Evolutionary conservation across 2,113 vertebrate species (phyloP), one percentile per base, ranked within the genome.

Genomic region (Danionella cerebrum): DNA sequence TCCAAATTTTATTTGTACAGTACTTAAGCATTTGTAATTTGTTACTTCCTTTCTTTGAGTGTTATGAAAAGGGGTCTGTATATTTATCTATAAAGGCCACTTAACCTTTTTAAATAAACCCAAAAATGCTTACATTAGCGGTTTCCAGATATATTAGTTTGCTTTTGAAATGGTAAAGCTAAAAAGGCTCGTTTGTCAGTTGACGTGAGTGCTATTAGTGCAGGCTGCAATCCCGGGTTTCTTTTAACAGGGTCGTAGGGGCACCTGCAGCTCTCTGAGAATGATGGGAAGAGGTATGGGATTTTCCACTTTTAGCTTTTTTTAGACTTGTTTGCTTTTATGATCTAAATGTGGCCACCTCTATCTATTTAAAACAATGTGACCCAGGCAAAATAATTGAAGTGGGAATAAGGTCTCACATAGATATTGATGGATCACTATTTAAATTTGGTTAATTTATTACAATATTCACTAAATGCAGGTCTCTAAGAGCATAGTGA

Each of bases 111-210:
- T 11, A 16, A 24, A 55, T 48, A 38, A 14, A 38, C 60, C 62
- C 62, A n/a, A n/a, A n/a, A n/a, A n/a, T 73, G 65, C 53, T 54
- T 29, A 69, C 66, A 72, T 48, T 57, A 58, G 41, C 50, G 65
- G 84, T 77, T 63, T 42, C 59, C 45, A 75, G 77, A 76, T 64
- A 67, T 51, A 82, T 77, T 82, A 66, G 75, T 74, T 81, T 79
- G 81, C 79, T 76, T 71, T 84, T 83, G 79, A 67, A 79, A 73
- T 73, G 35, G 45, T 18, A 29, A 18, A 63, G 63, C 80, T 80
- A 78, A 76, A 85, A 81, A 81, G 78, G 73, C 63, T 73, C 79
- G 84, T 86, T 83, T 83, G 84, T 85, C 80, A 77, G 58, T 79
- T 45, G 52, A 47, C 67, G 33, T 71, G 78, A 74, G 75, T 42